Percentiles rank a stretch among this genome's conserved stretches.
These are phyloP conservation scores for Leptoteleia sp. DNA, from an alignment of 1,140 invertebrate species.

Conservation along the genomic window DNA sequence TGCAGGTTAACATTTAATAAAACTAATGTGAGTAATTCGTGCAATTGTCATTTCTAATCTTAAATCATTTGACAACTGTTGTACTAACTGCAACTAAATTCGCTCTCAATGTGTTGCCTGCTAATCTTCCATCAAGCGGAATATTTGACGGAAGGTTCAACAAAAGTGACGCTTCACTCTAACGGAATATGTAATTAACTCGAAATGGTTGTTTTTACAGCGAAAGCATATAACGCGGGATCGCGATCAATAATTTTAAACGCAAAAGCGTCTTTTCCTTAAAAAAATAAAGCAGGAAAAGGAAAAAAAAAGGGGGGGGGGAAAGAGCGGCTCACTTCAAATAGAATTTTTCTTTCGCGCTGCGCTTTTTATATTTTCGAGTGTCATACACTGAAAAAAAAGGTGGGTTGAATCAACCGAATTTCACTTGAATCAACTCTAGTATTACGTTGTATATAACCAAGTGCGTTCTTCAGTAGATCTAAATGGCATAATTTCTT, in stretches of 20 bases:
- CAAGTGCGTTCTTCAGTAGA: too few relatives aligned
- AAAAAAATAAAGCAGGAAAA: not conserved
- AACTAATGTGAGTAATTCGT: too few relatives aligned
- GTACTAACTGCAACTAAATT: conserved; percentile 18
- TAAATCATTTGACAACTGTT: conserved; percentile 21
- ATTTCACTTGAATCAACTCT: too few relatives aligned
- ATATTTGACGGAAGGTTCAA: conserved; percentile 45
- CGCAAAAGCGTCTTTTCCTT: conserved; percentile 17
- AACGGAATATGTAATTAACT: conserved; percentile 51
- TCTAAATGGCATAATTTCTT: too few relatives aligned
- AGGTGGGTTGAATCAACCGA: too few relatives aligned
- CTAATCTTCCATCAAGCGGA: conserved; percentile 52
- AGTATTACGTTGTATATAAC: too few relatives aligned
- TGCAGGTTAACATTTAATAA: too few relatives aligned
- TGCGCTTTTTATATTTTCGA: too few relatives aligned
- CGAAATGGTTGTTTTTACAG: conserved; percentile 37
- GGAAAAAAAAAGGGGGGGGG: too few relatives aligned
- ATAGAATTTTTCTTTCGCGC: conserved; percentile 8
- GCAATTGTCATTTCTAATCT: conserved; percentile 38
- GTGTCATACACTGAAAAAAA: too few relatives aligned
- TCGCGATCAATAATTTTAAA: conserved; percentile 41
- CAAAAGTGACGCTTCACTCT: conserved; percentile 44
- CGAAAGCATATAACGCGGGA: conserved; percentile 1
- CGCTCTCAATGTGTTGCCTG: conserved; percentile 27
- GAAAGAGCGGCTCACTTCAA: too few relatives aligned